phyloP scores from a whole-genome alignment of 2,888 invertebrate species.

The Apodemia hepburni region DNA sequence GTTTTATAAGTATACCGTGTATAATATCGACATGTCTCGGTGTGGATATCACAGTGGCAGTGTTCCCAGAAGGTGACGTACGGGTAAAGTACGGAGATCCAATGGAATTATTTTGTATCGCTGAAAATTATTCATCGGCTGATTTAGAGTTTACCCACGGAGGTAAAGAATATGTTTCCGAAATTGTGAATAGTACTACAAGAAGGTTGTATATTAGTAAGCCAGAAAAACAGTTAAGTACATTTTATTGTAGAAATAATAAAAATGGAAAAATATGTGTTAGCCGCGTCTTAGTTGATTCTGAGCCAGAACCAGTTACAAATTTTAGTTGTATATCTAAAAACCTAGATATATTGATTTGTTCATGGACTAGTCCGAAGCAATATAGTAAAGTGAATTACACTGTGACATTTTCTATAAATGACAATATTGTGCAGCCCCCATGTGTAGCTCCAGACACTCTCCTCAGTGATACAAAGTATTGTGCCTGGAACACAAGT shows the following conservation, averaged over 20 bases:
- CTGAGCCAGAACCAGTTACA: conserved; percentile 81
- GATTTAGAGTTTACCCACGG: conserved; percentile 63
- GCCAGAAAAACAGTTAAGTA: conserved; percentile 71
- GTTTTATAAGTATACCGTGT: conserved; percentile 56
- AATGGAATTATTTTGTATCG: conserved; percentile 82
- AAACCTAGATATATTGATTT: conserved; percentile 87
- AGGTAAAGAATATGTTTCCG: conserved; percentile 46
- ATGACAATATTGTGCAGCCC: conserved; percentile 41
- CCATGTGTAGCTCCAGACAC: conserved; percentile 40
- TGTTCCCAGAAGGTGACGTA: conserved; percentile 79
- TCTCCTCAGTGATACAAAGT: conserved; percentile 36
- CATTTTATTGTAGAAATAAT: conserved; percentile 77
- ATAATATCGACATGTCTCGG: conserved; percentile 55
- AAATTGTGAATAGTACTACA: conserved; percentile 82
- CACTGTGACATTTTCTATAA: conserved; percentile 46
- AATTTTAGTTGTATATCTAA: conserved; percentile 87
- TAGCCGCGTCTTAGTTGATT: conserved; percentile 61
- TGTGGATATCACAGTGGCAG: conserved; percentile 50
- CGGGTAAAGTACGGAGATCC: conserved; percentile 80
- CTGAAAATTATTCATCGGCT: conserved; percentile 62
- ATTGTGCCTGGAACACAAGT: conserved; percentile 53
- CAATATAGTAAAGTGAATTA: conserved; percentile 56
- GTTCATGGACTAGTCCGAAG: conserved; percentile 84
- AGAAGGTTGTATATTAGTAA: conserved; percentile 77
- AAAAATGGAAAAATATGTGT: conserved; percentile 47